Evolutionary conservation across 1,140 invertebrate species (phyloP).

Genomic region (Scaptomyza pallida): DNA sequence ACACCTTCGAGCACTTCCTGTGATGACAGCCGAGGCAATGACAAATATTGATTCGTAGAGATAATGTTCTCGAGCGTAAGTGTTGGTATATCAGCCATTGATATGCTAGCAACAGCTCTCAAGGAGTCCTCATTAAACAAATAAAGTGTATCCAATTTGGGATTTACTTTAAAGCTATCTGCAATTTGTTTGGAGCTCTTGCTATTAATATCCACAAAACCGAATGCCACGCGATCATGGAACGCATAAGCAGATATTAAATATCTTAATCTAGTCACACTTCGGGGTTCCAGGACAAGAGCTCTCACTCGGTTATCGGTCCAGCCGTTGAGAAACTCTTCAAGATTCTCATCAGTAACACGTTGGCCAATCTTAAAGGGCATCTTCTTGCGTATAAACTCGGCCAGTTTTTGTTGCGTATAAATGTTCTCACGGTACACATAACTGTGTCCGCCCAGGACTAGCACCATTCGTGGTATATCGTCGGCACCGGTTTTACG

Average conservation of each 20-base stretch:
- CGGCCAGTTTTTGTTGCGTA: constrained; percentile 89
- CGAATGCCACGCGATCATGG: constrained; percentile 93
- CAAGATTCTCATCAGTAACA: constrained; percentile 90
- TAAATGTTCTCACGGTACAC: constrained; percentile 91
- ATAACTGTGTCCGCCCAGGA: constrained; percentile 91
- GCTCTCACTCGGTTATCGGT: constrained; percentile 95
- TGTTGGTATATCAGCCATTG: constrained; percentile 94
- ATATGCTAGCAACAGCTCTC: constrained; percentile 93
- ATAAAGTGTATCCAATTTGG: constrained; percentile 92
- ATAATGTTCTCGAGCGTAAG: constrained; percentile 95
- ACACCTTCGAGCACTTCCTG: constrained; percentile 89
- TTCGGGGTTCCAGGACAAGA: constrained; percentile 93
- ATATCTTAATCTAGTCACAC: constrained; percentile 92
- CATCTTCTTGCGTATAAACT: constrained; percentile 93
- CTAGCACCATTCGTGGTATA: constrained; percentile 92
- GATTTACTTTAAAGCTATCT: constrained; percentile 89
- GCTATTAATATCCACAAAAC: constrained; percentile 88
- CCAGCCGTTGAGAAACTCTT: constrained; percentile 94
- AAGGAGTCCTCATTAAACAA: constrained; percentile 95
- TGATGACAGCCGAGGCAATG: constrained; percentile 94
- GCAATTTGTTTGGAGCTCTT: constrained; percentile 87
- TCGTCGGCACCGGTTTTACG: constrained; percentile 91
- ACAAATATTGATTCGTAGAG: constrained; percentile 94
- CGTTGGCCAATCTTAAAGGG: constrained; percentile 91
- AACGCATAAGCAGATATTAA: constrained; percentile 94